These are phyloP conservation scores for Drosophila willistoni DNA, from an alignment of 1,140 invertebrate species.

Conservation along the genomic window DNA sequence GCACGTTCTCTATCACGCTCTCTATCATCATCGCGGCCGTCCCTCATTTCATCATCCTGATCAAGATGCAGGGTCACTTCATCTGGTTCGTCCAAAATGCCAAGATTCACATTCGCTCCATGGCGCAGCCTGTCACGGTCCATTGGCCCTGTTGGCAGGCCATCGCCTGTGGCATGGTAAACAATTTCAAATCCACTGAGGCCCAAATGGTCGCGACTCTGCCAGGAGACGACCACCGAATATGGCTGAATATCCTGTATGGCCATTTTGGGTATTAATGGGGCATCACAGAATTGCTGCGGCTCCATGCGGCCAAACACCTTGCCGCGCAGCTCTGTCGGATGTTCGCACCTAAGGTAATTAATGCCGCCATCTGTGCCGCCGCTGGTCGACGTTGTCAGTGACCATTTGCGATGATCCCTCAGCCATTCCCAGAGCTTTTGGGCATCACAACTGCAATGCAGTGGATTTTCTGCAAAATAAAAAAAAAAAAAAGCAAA, in stretches of 20 bases:
- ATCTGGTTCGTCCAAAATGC: slow-evolving; percentile 1
- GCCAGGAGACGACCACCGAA: slow-evolving; percentile 94
- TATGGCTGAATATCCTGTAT: slow-evolving; percentile 94
- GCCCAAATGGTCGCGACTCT: slow-evolving; percentile 93
- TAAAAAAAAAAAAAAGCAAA: slow-evolving; percentile 22
- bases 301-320: slow-evolving; percentile 91
- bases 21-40: slow-evolving; percentile 21
- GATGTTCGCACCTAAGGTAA: slow-evolving; percentile 90
- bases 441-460: slow-evolving; percentile 92
- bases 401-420: slow-evolving; percentile 89
- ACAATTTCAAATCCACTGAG: slow-evolving; percentile 93
- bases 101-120: background rate
- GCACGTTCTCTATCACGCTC: slow-evolving; percentile 48
- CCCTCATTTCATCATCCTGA: slow-evolving; percentile 11
- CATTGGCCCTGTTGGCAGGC: slow-evolving; percentile 85
- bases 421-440: slow-evolving; percentile 94
- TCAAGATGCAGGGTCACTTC: slow-evolving; percentile 3
- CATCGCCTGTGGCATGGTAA: slow-evolving; percentile 89
- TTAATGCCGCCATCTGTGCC: slow-evolving; percentile 66
- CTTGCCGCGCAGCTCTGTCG: slow-evolving; percentile 89
- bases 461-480: slow-evolving; percentile 90
- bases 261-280: slow-evolving; percentile 90
- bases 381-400: slow-evolving; percentile 65
- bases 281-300: slow-evolving; percentile 91
- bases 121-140: slow-evolving; percentile 67